These are phyloP conservation scores for Polydrusus tereticollis DNA, from an alignment of 2,888 invertebrate species.

Conservation along the genomic window DNA sequence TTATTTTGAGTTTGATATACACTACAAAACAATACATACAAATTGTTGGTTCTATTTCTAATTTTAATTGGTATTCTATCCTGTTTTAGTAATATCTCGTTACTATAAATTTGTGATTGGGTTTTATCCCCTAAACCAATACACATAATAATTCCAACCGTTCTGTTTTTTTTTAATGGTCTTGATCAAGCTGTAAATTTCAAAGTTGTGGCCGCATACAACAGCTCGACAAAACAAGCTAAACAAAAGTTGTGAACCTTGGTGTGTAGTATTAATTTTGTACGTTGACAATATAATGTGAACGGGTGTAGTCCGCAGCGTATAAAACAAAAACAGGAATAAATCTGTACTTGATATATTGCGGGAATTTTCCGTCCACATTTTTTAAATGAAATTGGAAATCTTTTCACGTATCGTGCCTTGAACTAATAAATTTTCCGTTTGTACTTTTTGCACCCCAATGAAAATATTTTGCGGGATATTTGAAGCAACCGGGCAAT, in stretches of 20 bases:
- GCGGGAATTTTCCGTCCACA: conserved; percentile 51
- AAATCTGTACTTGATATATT: conserved; percentile 57
- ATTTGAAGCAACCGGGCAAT: conserved; percentile 15
- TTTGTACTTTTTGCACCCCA: conserved; percentile 59
- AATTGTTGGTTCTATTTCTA: too few relatives aligned
- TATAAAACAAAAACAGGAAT: conserved; percentile 43
- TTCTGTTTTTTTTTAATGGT: background rate
- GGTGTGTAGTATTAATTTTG: conserved; percentile 31
- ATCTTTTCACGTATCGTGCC: conserved; percentile 60
- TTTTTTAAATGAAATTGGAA: conserved; percentile 58
- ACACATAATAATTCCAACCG: background rate
- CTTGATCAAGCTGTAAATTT: conserved; percentile 26
- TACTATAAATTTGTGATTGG: background rate
- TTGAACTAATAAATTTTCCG: conserved; percentile 65
- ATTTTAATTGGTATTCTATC: too few relatives aligned
- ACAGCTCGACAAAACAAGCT: conserved; percentile 11
- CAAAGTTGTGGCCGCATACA: conserved; percentile 11
- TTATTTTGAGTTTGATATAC: too few relatives aligned
- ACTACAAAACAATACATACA: too few relatives aligned
- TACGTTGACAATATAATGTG: conserved; percentile 42
- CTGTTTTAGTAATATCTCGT: too few relatives aligned
- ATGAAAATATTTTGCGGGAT: conserved; percentile 61
- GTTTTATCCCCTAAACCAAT: background rate
- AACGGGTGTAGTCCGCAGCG: conserved; percentile 28
- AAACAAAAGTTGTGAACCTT: conserved; percentile 26